phyloP scores from a whole-genome alignment of 1,140 invertebrate genomes.

The Polypedilum pembai region DNA sequence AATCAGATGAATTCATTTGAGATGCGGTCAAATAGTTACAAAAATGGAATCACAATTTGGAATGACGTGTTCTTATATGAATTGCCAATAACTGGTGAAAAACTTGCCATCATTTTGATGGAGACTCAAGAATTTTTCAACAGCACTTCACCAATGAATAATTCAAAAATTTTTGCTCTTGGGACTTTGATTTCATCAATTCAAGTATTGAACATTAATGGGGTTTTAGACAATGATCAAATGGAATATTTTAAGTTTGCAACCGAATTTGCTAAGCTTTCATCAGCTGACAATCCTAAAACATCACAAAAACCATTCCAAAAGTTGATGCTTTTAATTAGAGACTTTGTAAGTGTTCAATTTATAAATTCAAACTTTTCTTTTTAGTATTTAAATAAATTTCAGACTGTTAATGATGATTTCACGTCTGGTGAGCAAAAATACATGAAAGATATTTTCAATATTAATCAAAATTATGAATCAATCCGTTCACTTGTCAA shows the following conservation, averaged over 20 bases:
- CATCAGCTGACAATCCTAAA: constrained; percentile 52
- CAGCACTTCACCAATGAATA: constrained; percentile 57
- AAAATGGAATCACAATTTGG: constrained; percentile 64
- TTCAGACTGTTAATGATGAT: not conserved
- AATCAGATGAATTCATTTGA: not conserved
- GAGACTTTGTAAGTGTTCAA: constrained; percentile 35
- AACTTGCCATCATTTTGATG: constrained; percentile 55
- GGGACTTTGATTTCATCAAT: constrained; percentile 59
- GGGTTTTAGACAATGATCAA: constrained; percentile 63
- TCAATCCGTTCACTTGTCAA: not conserved
- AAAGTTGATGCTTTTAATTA: constrained; percentile 60
- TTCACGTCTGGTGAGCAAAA: not conserved
- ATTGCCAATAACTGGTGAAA: constrained; percentile 40
- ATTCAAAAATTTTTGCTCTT: constrained; percentile 62
- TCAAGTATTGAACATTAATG: constrained; percentile 57
- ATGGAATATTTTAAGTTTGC: constrained; percentile 61
- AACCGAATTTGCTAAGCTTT: constrained; percentile 63
- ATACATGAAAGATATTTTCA: not conserved
- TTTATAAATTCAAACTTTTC: not conserved
- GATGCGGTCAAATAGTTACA: constrained; percentile 47
- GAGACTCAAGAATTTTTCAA: constrained; percentile 67
- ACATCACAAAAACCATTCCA: constrained; percentile 52
- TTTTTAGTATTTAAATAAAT: not conserved
- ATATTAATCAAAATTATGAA: not conserved
- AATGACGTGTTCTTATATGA: constrained; percentile 54